A percentile compares a stretch with the other conserved stretches of the same genome.
Evolutionary conservation across 2,888 invertebrate species (phyloP).

Genomic region (Cerastis rubricosa): DNA sequence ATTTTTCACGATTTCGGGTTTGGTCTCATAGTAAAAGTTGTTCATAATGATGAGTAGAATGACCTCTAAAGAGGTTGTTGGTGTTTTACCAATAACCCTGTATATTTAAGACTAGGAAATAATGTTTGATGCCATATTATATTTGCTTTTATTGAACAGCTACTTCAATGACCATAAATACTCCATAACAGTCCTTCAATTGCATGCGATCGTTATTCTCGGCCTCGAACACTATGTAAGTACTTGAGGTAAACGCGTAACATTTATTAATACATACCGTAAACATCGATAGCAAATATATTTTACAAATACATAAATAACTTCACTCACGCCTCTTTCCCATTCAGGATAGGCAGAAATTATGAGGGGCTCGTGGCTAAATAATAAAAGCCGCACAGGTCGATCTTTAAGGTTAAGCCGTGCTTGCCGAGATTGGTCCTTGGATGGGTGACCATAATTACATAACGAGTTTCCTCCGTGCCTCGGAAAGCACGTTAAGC

Average conservation of each 20-base stretch:
- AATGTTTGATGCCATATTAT: not conserved
- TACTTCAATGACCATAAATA: not conserved
- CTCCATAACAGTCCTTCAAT: not conserved
- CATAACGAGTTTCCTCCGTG: too few species aligned
- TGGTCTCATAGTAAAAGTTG: too few species aligned
- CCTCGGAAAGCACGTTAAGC: too few species aligned
- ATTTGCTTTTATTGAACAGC: not conserved
- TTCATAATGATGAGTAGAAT: too few species aligned
- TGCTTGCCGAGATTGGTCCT: too few species aligned
- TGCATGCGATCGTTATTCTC: not conserved
- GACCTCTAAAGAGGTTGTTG: too few species aligned
- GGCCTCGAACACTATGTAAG: not conserved
- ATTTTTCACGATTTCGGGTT: too few species aligned
- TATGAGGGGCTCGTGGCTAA: too few species aligned
- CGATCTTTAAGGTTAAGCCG: too few species aligned
- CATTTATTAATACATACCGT: not conserved
- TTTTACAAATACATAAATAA: not conserved
- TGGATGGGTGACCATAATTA: too few species aligned
- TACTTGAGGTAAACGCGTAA: constrained; percentile 6
- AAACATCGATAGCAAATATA: not conserved
- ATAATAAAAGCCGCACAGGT: too few species aligned
- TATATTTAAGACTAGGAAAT: not conserved
- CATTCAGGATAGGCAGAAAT: not conserved
- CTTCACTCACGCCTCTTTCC: not conserved
- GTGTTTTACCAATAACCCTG: too few species aligned